Evolutionary conservation across 1,140 invertebrate genomes (phyloP).

Genomic region (Holotrichia oblita): DNA sequence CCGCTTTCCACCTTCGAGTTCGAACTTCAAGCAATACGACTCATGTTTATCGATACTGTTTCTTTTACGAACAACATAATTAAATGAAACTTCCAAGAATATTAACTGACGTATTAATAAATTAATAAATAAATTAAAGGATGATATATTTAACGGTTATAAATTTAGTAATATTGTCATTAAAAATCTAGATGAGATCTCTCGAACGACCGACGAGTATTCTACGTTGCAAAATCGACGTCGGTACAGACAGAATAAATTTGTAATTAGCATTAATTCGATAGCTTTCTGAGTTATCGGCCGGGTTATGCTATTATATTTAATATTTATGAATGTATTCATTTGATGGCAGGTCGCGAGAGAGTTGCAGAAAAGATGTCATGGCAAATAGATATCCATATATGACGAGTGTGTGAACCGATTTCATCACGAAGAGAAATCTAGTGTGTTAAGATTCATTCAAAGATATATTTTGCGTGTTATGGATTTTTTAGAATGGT

Average conservation of each 20-base stretch:
- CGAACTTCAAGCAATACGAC: no score
- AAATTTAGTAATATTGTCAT: conserved; percentile 5
- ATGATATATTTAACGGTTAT: conserved; percentile 14
- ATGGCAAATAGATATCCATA: not conserved
- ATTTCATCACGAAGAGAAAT: no score
- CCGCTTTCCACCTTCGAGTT: no score
- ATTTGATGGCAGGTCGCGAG: not conserved
- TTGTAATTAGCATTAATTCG: conserved; percentile 14
- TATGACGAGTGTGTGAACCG: no score
- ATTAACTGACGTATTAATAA: not conserved
- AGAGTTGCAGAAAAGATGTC: not conserved
- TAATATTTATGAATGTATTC: conserved; percentile 18
- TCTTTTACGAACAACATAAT: not conserved
- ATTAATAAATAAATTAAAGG: conserved; percentile 5
- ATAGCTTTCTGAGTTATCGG: not conserved
- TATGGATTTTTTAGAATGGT: no score
- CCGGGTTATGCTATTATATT: not conserved
- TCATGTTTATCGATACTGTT: not conserved
- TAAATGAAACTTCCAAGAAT: not conserved
- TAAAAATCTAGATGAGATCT: not conserved
- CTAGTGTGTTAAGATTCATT: no score
- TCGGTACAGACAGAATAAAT: not conserved
- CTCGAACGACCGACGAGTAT: not conserved
- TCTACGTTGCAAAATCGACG: not conserved
- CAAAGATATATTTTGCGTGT: no score